Evolutionary conservation across 35 echinoderm and acorn worm species (phyloP).

Genomic region (Acanthaster planci): DNA sequence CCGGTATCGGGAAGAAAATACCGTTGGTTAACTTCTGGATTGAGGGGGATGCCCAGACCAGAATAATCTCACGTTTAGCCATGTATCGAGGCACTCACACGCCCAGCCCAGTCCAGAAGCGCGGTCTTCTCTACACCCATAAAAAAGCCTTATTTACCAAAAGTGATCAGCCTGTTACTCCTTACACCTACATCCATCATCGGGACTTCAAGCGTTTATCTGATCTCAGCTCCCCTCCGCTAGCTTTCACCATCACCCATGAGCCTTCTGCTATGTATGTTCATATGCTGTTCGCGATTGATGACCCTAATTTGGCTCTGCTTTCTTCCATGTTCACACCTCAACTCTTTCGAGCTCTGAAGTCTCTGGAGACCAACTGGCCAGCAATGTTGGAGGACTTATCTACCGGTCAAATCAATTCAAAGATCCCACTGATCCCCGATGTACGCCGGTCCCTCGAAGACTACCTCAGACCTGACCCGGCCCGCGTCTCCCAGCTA

Average conservation of each 20-base stretch:
- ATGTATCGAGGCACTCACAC: conserved; percentile 7
- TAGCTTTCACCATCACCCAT: conserved; percentile 5
- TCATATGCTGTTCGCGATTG: conserved; percentile 50
- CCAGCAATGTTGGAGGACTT: conserved; percentile 46
- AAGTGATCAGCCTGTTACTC: conserved; percentile 17
- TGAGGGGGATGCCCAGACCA: not conserved
- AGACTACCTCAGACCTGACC: conserved; percentile 33
- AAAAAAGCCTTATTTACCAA: conserved; percentile 8
- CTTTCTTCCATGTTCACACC: not conserved
- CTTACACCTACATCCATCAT: not conserved
- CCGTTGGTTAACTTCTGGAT: conserved; percentile 21
- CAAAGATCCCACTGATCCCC: conserved; percentile 6
- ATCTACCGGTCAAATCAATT: conserved; percentile 36
- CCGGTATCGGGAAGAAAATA: conserved; percentile 59
- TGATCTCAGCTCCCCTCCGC: not conserved
- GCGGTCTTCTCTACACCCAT: conserved; percentile 39
- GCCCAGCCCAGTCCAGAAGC: conserved; percentile 21
- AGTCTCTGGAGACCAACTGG: conserved; percentile 57
- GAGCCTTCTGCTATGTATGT: conserved; percentile 46
- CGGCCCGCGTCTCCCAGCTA: conserved; percentile 35
- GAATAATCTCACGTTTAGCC: not conserved
- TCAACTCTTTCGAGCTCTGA: conserved; percentile 32
- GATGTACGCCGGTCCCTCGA: not conserved
- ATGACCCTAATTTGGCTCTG: conserved; percentile 43
- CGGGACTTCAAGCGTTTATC: not conserved